A percentile compares a stretch with the other conserved stretches of the same genome.
These are phyloP conservation scores for Catocala nupta DNA, from an alignment of 2,888 invertebrate genomes.

Conservation along the genomic window DNA sequence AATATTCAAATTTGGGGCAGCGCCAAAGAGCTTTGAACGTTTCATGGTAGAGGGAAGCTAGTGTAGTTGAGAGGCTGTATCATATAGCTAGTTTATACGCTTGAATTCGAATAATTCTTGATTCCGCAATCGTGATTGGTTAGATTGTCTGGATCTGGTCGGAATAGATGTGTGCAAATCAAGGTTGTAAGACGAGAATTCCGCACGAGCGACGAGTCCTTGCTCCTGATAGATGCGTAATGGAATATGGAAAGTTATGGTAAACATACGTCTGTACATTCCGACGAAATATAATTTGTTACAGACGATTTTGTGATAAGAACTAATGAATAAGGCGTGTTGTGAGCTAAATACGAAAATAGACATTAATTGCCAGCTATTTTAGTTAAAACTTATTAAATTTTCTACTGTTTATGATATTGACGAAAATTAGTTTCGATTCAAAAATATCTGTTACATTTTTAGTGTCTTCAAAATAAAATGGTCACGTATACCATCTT, in stretches of 20 bases:
- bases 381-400: background rate
- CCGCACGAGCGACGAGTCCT: constrained; percentile 32
- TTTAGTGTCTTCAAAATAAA: constrained; percentile 3
- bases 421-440: background rate
- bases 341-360: constrained; percentile 6
- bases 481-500: constrained; percentile 8
- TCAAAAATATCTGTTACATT: background rate
- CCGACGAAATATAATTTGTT: constrained; percentile 37
- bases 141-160: constrained; percentile 25
- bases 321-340: constrained; percentile 21
- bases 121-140: constrained; percentile 30
- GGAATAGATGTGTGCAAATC: constrained; percentile 43
- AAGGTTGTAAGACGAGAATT: constrained; percentile 29
- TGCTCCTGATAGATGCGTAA: constrained; percentile 44
- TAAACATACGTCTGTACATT: constrained; percentile 34
- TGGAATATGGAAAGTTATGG: constrained; percentile 50
- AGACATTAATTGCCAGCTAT: background rate
- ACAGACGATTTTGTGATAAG: constrained; percentile 15
- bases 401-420: background rate
- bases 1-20: constrained; percentile 46
- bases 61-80: constrained; percentile 23
- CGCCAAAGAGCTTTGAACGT: constrained; percentile 39
- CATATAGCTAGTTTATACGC: constrained; percentile 35
- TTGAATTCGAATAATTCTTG: constrained; percentile 38
- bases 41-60: constrained; percentile 27